Conservation (phyloP, 2,113 vertebrate genomes). For the Hemiscyllium ocellatum region DNA sequence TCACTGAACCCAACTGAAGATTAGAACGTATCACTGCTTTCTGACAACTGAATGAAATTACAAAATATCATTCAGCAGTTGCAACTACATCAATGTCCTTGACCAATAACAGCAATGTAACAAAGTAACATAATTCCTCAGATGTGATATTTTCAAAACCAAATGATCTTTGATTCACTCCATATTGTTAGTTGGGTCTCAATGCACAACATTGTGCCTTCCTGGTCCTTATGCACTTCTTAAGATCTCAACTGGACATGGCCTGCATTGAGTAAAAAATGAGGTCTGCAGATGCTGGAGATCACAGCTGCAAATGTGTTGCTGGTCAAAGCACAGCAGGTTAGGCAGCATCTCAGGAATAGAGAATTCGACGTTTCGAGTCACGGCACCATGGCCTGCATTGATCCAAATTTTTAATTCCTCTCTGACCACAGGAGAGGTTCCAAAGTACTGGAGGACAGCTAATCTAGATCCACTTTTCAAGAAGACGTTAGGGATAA, state of each 20-base stretch:
- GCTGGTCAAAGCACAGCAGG: too few species aligned
- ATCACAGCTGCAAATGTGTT: too few species aligned
- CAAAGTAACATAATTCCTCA: not conserved
- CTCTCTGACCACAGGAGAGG: too few species aligned
- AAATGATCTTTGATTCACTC: not conserved
- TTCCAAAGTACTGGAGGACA: too few species aligned
- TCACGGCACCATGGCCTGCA: not conserved
- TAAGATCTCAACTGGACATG: not conserved
- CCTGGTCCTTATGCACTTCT: not conserved
- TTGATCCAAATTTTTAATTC: too few species aligned
- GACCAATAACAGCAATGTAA: not conserved
- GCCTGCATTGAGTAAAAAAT: not conserved
- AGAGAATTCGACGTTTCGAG: too few species aligned
- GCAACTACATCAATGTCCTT: not conserved
- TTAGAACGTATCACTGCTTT: not conserved
- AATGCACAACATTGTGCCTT: not conserved
- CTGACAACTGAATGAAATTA: not conserved
- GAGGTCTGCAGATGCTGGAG: too few species aligned
- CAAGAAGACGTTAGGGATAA: too few species aligned
- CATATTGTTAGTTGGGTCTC: not conserved
- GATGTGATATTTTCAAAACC: not conserved
- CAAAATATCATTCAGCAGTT: not conserved
- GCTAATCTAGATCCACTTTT: too few species aligned
- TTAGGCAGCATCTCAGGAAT: too few species aligned
- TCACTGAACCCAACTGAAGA: not conserved